phyloP scores from a whole-genome alignment of 1,140 invertebrate genomes.

The Nasonia vitripennis region DNA sequence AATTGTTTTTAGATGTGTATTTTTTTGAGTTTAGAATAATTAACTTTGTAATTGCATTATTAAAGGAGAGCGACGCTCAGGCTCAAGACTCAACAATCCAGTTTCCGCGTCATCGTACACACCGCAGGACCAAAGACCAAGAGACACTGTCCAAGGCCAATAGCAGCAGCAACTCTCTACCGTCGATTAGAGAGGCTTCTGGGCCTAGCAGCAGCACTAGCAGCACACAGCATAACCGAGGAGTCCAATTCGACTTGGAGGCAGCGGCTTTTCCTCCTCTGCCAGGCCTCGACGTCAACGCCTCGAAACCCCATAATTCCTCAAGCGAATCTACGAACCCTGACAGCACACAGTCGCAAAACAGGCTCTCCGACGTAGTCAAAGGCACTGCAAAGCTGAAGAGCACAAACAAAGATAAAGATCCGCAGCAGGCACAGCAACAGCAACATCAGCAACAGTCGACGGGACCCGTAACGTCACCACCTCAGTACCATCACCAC shows the following conservation, averaged over 20 bases:
- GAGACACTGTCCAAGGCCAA: slow-evolving; percentile 66
- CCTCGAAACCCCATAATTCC: slow-evolving; percentile 65
- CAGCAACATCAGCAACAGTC: slow-evolving; percentile 56
- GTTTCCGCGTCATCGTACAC: slow-evolving; percentile 71
- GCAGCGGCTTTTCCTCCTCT: slow-evolving; percentile 88
- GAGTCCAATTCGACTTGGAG: slow-evolving; percentile 86
- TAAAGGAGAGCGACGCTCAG: slow-evolving; percentile 66
- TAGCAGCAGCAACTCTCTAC: slow-evolving; percentile 60
- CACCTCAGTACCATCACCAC: slow-evolving; percentile 54
- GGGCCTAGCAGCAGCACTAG: slow-evolving; percentile 49
- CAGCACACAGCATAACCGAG: slow-evolving; percentile 69
- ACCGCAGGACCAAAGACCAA: slow-evolving; percentile 74
- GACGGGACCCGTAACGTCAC: neutral
- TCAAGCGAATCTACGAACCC: slow-evolving; percentile 61
- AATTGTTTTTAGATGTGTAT: too few relatives aligned
- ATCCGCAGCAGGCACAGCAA: slow-evolving; percentile 60
- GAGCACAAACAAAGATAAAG: slow-evolving; percentile 72
- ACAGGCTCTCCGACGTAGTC: slow-evolving; percentile 87
- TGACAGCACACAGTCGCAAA: slow-evolving; percentile 71
- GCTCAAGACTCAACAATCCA: slow-evolving; percentile 64
- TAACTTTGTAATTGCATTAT: neutral
- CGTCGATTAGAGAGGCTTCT: slow-evolving; percentile 66
- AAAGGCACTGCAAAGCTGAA: slow-evolving; percentile 83
- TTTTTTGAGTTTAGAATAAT: too few relatives aligned
- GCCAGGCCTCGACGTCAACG: slow-evolving; percentile 77